Evolutionary conservation across 2,888 invertebrate genomes (phyloP).

Genomic region (Chironomus riparius): DNA sequence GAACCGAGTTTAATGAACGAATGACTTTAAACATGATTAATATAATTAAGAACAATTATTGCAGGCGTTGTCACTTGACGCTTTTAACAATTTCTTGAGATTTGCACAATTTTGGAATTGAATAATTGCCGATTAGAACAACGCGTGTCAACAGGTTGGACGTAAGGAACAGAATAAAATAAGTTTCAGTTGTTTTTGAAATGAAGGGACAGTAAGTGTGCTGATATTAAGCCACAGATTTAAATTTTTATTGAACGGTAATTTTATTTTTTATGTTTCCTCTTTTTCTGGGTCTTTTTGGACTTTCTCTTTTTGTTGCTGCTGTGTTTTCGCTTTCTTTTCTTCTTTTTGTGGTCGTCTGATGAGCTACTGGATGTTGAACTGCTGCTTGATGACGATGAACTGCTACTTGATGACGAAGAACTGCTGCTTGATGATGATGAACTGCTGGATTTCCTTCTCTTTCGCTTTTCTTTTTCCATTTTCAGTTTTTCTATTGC

Average conservation of each 20-base stretch:
- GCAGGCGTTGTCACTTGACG: no score
- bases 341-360: neutral
- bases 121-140: no score
- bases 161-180: no score
- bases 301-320: neutral
- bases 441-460: neutral
- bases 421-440: neutral
- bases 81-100: no score
- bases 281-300: neutral
- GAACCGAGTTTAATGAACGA: neutral
- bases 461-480: slow-evolving; percentile 25
- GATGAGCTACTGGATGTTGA: slow-evolving; percentile 2
- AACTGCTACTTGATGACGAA: neutral
- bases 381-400: neutral
- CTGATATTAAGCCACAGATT: neutral
- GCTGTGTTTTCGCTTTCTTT: neutral
- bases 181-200: no score
- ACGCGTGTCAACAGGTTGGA: no score
- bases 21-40: neutral
- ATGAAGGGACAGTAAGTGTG: no score
- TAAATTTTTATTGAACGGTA: neutral
- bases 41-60: no score
- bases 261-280: slow-evolving; percentile 1
- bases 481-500: slow-evolving; percentile 29
- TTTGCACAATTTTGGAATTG: no score